A percentile compares a stretch with the other conserved stretches of the same genome.
phyloP scores from a whole-genome alignment of 2,797 vertebrate genomes.

The Dromococcyx pavoninus region DNA sequence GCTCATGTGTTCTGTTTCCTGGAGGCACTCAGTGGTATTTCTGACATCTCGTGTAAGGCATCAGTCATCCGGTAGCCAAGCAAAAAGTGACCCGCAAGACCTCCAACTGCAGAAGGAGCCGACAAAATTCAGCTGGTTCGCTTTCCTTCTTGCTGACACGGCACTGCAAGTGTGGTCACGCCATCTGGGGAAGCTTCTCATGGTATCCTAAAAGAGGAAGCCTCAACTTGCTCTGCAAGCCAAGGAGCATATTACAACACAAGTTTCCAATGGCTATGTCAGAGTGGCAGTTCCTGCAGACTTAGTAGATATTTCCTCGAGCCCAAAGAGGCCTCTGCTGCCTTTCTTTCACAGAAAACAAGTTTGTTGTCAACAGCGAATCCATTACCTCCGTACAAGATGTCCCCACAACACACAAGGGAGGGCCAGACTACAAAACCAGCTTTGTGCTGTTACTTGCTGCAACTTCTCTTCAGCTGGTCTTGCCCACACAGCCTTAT shows the following conservation, averaged over 20 bases:
- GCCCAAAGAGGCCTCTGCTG: neutral
- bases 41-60: constrained; percentile 65
- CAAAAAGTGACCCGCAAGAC: neutral
- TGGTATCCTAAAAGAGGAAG: constrained; percentile 2
- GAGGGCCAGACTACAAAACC: neutral
- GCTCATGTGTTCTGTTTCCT: constrained; percentile 6
- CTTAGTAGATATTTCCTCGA: neutral
- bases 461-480: neutral
- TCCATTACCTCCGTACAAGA: neutral
- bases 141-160: neutral
- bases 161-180: neutral
- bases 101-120: neutral
- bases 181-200: neutral
- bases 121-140: neutral
- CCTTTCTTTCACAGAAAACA: neutral
- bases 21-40: constrained; percentile 64
- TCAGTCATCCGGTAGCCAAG: constrained; percentile 9
- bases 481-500: neutral
- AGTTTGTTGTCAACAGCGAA: neutral
- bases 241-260: neutral
- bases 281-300: neutral
- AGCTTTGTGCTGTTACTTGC: neutral
- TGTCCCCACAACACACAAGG: neutral
- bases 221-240: neutral
- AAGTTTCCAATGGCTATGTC: neutral